phyloP scores from a whole-genome alignment of 1,140 invertebrate species.

The Heliconius hermathena region DNA sequence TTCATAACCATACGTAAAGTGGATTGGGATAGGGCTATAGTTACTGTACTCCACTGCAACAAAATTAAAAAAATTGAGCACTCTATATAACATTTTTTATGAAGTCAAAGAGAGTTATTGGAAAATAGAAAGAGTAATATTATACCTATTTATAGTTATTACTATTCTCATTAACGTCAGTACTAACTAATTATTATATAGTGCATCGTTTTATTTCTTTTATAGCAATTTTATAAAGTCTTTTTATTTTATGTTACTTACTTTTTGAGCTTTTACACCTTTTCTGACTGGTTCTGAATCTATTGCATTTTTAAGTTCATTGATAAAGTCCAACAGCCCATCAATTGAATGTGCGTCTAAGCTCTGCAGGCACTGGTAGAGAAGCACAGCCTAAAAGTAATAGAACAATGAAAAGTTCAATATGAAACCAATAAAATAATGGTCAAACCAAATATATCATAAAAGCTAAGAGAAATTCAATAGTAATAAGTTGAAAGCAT shows the following conservation, averaged over 20 bases:
- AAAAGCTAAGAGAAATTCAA: no score
- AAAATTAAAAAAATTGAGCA: conserved; percentile 14
- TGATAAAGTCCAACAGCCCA: conserved; percentile 88
- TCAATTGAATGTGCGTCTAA: conserved; percentile 88
- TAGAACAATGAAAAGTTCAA: background rate
- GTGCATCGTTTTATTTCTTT: no score
- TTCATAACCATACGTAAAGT: conserved; percentile 90
- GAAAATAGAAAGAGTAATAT: no score
- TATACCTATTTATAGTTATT: no score
- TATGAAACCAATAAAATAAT: background rate
- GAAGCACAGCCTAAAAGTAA: conserved; percentile 85
- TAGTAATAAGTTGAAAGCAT: no score
- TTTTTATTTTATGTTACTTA: conserved; percentile 64
- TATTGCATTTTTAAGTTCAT: conserved; percentile 90
- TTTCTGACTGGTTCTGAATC: conserved; percentile 88
- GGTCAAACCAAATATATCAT: no score
- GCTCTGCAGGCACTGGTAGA: conserved; percentile 89
- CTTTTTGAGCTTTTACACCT: conserved; percentile 93
- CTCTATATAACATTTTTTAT: background rate
- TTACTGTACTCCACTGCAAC: conserved; percentile 95
- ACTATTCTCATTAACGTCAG: no score
- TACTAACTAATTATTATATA: no score
- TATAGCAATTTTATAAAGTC: no score
- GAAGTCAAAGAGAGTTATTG: background rate
- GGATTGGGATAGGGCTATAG: conserved; percentile 89